A percentile compares a stretch with the other conserved stretches of the same genome.
phyloP scores from a whole-genome alignment of 2,888 invertebrate genomes.

The Marronus borbonicus region DNA sequence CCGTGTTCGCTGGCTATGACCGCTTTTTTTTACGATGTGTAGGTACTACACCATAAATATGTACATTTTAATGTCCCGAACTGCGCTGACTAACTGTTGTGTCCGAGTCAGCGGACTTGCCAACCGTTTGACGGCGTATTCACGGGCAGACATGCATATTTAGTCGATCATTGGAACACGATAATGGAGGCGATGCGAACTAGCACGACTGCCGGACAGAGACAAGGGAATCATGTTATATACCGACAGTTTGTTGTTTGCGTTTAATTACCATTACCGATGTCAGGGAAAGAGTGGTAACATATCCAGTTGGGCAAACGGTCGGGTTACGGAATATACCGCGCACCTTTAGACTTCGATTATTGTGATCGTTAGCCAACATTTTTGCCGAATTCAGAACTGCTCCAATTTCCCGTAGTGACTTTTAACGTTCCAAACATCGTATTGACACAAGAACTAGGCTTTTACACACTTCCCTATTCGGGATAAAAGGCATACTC shows the following conservation, averaged over 20 bases:
- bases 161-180: slow-evolving; percentile 40
- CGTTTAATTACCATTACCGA: background rate
- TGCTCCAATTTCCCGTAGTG: no score
- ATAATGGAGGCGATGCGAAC: slow-evolving; percentile 14
- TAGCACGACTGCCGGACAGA: background rate
- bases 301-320: no score
- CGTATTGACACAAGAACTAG: no score
- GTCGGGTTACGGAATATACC: no score
- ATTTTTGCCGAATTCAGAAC: no score
- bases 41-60: background rate
- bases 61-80: background rate
- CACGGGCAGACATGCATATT: slow-evolving; percentile 34
- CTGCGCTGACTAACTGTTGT: slow-evolving; percentile 27
- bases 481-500: no score
- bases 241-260: background rate
- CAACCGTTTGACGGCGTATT: background rate
- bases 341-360: no score
- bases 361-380: no score
- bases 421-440: no score
- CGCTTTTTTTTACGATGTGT: slow-evolving; percentile 5
- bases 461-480: no score
- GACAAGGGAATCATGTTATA: background rate
- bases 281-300: no score
- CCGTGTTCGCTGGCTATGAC: slow-evolving; percentile 6
- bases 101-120: background rate